Evolutionary conservation across 2,797 vertebrate genomes (phyloP), one percentile per base, ranked within the genome.

Genomic region (Vespertilio murinus): DNA sequence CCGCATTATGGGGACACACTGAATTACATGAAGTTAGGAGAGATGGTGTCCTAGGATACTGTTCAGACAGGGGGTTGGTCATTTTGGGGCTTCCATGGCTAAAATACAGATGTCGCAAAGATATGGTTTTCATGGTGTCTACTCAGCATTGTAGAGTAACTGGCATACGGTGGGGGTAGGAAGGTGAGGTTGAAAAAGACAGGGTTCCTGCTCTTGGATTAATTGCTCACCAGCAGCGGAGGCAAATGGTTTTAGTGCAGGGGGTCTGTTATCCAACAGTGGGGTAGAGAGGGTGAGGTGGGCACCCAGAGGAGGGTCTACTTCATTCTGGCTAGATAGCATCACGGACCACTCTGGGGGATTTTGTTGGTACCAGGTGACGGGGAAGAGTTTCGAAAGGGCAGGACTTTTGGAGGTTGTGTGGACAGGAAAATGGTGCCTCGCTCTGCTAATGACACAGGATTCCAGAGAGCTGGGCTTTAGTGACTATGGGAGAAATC

Each of bases 181-280:
- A 47, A 17, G 56, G n/a, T 1, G 17, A 56, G 33, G 49, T 9
- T 49, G n/a, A 64, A 40, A 42, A 30, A 69, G 25, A 14, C 3
- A 6, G 23, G 59, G 49, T 0, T 64, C 7, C 47, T 38, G 9
- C 12, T 61, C 18, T 33, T 5, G 35, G 38, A 5, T 9, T 0
- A 0, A 14, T 47, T n/a, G 8, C 12, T 4, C 28, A 1, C 25
- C 10, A 20, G 52, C 17, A 18, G 12, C 65, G 54, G 67, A 80
- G 73, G 49, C 65, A 75, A 20, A 8, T 0, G 35, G 33, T 3
- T 47, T 14, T 3, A 42, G 79, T 23, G 33, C 14, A 2, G 0
- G 8, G 28, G n/a, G 33, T 12, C 56, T 11, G 11, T 10, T 59
- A 25, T 23, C 64, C 23, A 7, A 45, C 8, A 54, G 49, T 16